Base-by-base conservation (phyloP, 92 coral and sea anemone genomes). In the Zoanthus sociatus region DNA sequence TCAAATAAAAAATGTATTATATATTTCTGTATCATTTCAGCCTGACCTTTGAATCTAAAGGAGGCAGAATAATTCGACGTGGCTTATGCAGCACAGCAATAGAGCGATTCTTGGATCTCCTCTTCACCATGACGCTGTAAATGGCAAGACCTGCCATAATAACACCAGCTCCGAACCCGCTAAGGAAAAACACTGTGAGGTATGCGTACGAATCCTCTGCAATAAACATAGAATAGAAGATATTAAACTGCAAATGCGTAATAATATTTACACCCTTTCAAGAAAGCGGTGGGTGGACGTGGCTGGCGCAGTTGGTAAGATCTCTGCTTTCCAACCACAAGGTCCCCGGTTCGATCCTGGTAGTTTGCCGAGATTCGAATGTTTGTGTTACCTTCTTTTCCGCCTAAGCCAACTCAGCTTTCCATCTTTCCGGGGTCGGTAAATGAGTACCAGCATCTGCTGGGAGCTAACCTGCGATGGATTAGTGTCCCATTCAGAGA, bases 141-240 rank as follows among this genome's bases (percentile, higher is more conserved):
- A 66, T 67, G 12, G 85, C 63, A 7, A 81, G 16, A 56, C 74
- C 85, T 3, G 75, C 85, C 85, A 81, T 81, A 12, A 81, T 48
- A 33, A 81, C 31, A 13, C 85, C 85, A 0, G 60, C 85, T 45
- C 74, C 85, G 14, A 81, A 81, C 11, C 75, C 85, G 63, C 85
- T 81, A 3, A 81, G 85, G 17, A 81, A 81, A 47, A 81, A 81
- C 20, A 81, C 85, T 46, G 85, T 81, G 30, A 81, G 74, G 7
- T 81, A 81, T 10, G 85, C 85, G 75, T 81, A 81, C 20, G 85
- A 47, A 45, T 81, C 85, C 85, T 81, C 85, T 81, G 85, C 61
- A 81, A 67, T 18, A 47, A 17, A 81, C 6, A 21, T 11, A 16
- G 31, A 21, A 45, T 1, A 7, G 6, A 33, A 9, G n/a, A 31